A percentile compares a stretch with the other conserved stretches of the same genome.
Conservation (phyloP, 53 echinoderm and acorn worm species). For the Mesocentrotus franciscanus region DNA sequence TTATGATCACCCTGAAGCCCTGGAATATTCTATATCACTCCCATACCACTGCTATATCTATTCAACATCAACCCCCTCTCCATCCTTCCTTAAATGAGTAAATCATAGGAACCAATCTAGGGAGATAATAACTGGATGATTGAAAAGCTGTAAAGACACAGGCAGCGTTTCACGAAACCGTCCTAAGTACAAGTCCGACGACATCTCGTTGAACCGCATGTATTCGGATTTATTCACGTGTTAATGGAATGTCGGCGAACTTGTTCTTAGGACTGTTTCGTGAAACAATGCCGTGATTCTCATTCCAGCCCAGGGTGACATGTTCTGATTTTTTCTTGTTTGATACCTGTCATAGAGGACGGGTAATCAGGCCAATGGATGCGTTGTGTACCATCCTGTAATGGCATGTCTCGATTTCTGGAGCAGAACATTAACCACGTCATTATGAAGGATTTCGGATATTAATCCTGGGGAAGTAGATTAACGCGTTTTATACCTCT, state of each 20-base stretch:
- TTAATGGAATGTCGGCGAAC: background rate
- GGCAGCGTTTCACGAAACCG: background rate
- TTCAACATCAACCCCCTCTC: background rate
- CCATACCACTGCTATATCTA: background rate
- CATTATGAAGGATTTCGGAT: conserved; percentile 36
- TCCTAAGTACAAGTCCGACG: background rate
- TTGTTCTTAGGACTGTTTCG: background rate
- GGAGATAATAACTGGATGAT: background rate
- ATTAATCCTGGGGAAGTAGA: conserved; percentile 20
- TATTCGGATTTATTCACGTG: background rate
- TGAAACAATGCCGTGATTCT: background rate
- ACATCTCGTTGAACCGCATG: background rate
- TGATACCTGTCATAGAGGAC: background rate
- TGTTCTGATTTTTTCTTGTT: conserved; percentile 1
- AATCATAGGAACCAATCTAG: background rate
- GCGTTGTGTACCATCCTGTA: background rate
- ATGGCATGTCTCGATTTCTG: conserved; percentile 34
- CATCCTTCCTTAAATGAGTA: background rate
- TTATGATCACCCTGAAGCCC: background rate
- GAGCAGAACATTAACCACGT: conserved; percentile 29
- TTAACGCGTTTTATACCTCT: background rate
- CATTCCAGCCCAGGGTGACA: background rate
- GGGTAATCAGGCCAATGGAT: conserved; percentile 52
- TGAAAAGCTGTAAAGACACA: background rate
- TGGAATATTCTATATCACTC: background rate